Evolutionary conservation across 2,888 invertebrate genomes (phyloP), one percentile per base, ranked within the genome.

Genomic region (Diarsia rubi): DNA sequence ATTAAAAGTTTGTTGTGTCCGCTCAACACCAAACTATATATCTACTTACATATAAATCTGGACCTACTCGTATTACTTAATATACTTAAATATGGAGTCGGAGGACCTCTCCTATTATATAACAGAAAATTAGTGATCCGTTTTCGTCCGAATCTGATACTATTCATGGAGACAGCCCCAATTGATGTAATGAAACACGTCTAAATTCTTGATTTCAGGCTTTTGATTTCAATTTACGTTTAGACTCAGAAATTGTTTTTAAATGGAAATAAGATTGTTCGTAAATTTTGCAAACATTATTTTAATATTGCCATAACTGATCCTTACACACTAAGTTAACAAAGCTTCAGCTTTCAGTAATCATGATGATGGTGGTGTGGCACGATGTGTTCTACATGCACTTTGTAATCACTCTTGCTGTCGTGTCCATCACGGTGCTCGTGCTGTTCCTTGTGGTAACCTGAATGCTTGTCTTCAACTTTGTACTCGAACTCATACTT

Each of bases 401-500:
- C 92, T 54, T 94, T 94, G 91, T 97, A 97, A 88, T 96, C 87
- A 21, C 97, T 97, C 89, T 97, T 95, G 67, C 97, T 97, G 69
- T 93, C 94, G 88, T 97, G 96, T 65, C 97, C 97, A 89, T 97
- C 95, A 71, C 95, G 94, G 86, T 94, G 93, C 89, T 96, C 96
- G 75, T 94, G 94, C 81, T 96, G 95, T 12, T 94, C 93, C 89
- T 96, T 96, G 90, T 95, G 94, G 91, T 97, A 97, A 27, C 97
- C 97, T 68, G 97, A 97, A 88, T 97, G 96, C 4, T 95, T 95
- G 89, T 97, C 97, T 71, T 95, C 93, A 37, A 97, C 97, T 60
- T 87, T 84, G 70, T 87, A 87, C 47, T 81, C 84, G 66, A 84
- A 87, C 86, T 93, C 91, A 87, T 95, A 95, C 87, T 93, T 94